A percentile compares a stretch with the other conserved stretches of the same genome.
These are phyloP conservation scores for Plemyria rubiginata DNA, from an alignment of 2,888 invertebrate genomes.

Conservation along the genomic window DNA sequence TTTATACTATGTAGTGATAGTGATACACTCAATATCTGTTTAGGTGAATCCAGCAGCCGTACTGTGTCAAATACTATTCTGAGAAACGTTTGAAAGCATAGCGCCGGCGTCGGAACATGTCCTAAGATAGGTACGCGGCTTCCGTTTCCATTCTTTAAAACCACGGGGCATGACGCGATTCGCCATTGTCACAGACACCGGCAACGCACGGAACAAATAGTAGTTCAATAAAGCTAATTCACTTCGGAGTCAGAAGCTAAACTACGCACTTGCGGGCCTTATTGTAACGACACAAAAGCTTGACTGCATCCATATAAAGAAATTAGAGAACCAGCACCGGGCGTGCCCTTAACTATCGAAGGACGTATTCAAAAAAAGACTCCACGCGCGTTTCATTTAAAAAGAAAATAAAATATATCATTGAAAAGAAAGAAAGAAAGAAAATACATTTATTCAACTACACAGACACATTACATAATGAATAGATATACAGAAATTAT, in stretches of 20 bases:
- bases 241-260: background rate
- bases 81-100: constrained; percentile 5
- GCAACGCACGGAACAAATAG: constrained; percentile 26
- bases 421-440: too few relatives aligned
- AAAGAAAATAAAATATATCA: too few relatives aligned
- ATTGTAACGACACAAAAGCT: background rate
- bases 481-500: too few relatives aligned
- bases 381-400: too few relatives aligned
- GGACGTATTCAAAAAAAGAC: too few relatives aligned
- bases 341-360: background rate
- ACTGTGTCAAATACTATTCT: constrained; percentile 6
- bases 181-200: constrained; percentile 67
- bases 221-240: background rate
- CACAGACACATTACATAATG: too few relatives aligned
- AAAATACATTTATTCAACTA: too few relatives aligned
- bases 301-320: too few relatives aligned
- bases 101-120: constrained; percentile 38
- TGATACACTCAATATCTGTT: too few relatives aligned
- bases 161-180: constrained; percentile 66
- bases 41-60: background rate
- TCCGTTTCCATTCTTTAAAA: constrained; percentile 73
- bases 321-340: too few relatives aligned
- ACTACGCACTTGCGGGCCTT: background rate
- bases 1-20: too few relatives aligned
- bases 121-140: constrained; percentile 59